Base-by-base conservation (phyloP, 2,888 invertebrate genomes). In the Euphydryas editha region DNA sequence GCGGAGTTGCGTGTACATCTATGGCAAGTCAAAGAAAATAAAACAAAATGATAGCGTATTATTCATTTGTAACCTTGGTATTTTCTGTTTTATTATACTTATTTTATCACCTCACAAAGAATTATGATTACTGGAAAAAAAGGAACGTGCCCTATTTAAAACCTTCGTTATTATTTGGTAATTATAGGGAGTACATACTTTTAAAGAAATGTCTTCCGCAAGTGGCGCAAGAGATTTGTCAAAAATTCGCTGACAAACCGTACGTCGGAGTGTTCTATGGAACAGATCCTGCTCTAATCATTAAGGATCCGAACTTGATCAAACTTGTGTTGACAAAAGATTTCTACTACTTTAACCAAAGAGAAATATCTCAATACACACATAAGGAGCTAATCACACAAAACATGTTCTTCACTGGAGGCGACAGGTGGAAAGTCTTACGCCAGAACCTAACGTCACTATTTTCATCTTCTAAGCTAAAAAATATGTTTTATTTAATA, bases 381-480 rank as follows among this genome's bases (percentile, higher is more conserved):
- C 61, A 84, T 24, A 80, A 70, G 7, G 90, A 90, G 70, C 44
- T 74, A 2, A 39, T 82, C 0, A 80, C 82, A 0, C 74, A 75
- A 42, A 85, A 80, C 39, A 68, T 90, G 2, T 88, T 90, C 68
- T 80, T 76, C 60, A 74, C 76, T 0, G 74, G 79, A 46, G 90
- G 90, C 0, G 86, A 90, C 68, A 70, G 71, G 1, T 90, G 90
- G 89, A 87, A 82, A 57, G 81, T 87, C 0, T 46, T 84, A 76
- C 81, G 0, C 2, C 76, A 89, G 69, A 86, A 87, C 55, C 63
- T 86, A 13, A 86, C 85, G 0, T 85, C 86, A 1, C 60, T 88
- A 0, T 89, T 89, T 70, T 81, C 88, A 0, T 83, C 87, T 0
- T 73, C 82, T 0, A 88, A 87, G 72, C 83, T 88, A 78, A 87